Conservation (phyloP, 2,797 vertebrate species). For the Notoglanidium macrostoma region DNA sequence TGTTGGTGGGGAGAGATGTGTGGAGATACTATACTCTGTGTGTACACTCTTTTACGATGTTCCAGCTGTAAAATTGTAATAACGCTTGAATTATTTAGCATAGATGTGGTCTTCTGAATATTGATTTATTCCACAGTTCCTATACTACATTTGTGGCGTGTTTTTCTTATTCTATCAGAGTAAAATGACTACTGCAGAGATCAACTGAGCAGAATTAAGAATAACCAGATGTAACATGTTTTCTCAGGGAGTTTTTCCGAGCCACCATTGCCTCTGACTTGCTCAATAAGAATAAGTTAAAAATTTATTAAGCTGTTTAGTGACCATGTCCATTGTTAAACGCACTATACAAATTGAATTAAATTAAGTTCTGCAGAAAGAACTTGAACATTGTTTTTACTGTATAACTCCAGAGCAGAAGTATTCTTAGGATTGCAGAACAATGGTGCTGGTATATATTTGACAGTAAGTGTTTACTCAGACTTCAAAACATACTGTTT, state of each 20-base stretch:
- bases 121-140: not conserved
- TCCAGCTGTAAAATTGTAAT: not conserved
- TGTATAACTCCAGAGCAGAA: not conserved
- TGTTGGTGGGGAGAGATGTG: not conserved
- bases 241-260: not conserved
- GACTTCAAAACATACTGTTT: slow-evolving; percentile 11
- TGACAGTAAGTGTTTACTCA: not conserved
- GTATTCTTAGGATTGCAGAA: not conserved
- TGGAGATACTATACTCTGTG: not conserved
- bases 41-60: not conserved
- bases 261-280: not conserved
- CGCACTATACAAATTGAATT: not conserved
- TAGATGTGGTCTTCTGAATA: not conserved
- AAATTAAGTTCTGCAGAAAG: not conserved
- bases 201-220: not conserved
- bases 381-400: not conserved
- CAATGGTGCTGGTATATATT: not conserved
- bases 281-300: not conserved
- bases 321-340: not conserved
- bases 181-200: not conserved
- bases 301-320: not conserved
- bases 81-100: not conserved
- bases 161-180: not conserved
- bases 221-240: not conserved
- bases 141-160: not conserved